A percentile compares a stretch with the other conserved stretches of the same genome.
These are phyloP conservation scores for Tanytarsus gracilentus DNA, from an alignment of 2,888 invertebrate species.

Conservation along the genomic window DNA sequence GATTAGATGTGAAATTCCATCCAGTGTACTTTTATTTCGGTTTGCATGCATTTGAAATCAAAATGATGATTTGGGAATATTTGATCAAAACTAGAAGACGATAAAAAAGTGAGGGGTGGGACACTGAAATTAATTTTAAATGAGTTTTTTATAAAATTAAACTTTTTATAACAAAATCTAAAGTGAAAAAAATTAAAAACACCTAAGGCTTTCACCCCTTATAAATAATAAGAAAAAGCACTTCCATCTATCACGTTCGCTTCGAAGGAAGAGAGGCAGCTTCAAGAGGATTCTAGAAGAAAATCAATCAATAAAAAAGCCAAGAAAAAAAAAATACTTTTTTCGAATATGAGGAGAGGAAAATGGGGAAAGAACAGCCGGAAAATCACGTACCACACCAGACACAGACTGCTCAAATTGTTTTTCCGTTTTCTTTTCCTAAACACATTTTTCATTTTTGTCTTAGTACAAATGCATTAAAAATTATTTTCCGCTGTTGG, in stretches of 20 bases:
- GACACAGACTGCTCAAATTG: constrained; percentile 29
- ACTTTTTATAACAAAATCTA: no score
- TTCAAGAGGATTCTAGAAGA: background rate
- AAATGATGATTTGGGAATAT: background rate
- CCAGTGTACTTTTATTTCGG: no score
- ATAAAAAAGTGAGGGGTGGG: no score
- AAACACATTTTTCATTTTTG: constrained; percentile 9
- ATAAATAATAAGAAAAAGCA: background rate
- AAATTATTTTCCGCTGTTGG: no score
- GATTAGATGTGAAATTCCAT: background rate
- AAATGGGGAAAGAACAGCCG: constrained; percentile 23
- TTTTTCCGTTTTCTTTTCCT: constrained; percentile 24
- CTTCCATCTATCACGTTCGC: constrained; percentile 8
- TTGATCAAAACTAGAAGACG: no score
- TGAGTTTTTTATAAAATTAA: no score
- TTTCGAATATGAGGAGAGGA: background rate
- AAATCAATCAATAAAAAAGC: constrained; percentile 26
- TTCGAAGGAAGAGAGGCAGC: background rate
- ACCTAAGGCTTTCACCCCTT: background rate
- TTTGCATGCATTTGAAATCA: background rate
- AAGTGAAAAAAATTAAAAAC: background rate
- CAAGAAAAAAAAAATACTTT: background rate
- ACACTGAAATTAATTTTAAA: no score
- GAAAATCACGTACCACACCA: constrained; percentile 29
- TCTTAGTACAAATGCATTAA: no score